Evolutionary conservation across 1,140 invertebrate genomes (phyloP).

Genomic region (Brachionus rotundiformis): DNA sequence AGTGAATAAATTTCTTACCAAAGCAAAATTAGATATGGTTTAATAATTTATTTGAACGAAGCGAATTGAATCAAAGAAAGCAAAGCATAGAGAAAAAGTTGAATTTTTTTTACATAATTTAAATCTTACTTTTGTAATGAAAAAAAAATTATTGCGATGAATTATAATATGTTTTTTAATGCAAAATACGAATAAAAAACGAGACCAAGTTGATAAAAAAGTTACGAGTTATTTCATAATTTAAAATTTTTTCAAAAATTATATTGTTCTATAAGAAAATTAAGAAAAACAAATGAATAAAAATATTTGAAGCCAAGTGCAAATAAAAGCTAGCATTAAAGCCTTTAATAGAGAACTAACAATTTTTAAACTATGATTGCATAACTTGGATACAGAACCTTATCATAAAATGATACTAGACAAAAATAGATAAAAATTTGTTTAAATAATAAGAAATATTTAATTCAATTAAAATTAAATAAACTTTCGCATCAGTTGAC

Average conservation of each 20-base stretch:
- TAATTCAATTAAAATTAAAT: not conserved
- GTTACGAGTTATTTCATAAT: not conserved
- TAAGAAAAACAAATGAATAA: not conserved
- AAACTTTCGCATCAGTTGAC: not conserved
- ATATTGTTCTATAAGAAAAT: not conserved
- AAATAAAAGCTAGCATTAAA: not conserved
- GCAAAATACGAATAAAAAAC: not conserved
- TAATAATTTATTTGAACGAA: conserved; percentile 1
- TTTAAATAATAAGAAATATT: not conserved
- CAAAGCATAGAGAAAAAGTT: not conserved
- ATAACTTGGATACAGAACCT: not conserved
- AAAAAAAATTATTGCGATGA: conserved; percentile 16
- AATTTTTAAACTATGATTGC: not conserved
- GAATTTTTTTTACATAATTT: conserved; percentile 12
- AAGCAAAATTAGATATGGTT: not conserved
- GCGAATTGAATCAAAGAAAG: not conserved
- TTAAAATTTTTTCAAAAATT: not conserved
- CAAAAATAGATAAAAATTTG: not conserved
- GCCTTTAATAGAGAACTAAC: not conserved
- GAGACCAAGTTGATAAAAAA: conserved; percentile 19
- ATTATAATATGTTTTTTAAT: not conserved
- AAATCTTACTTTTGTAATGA: conserved; percentile 4
- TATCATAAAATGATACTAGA: conserved; percentile 3
- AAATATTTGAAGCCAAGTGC: not conserved
- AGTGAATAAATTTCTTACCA: not conserved